phyloP scores from a whole-genome alignment of 2,888 invertebrate species.

The Apocheima hispidaria region DNA sequence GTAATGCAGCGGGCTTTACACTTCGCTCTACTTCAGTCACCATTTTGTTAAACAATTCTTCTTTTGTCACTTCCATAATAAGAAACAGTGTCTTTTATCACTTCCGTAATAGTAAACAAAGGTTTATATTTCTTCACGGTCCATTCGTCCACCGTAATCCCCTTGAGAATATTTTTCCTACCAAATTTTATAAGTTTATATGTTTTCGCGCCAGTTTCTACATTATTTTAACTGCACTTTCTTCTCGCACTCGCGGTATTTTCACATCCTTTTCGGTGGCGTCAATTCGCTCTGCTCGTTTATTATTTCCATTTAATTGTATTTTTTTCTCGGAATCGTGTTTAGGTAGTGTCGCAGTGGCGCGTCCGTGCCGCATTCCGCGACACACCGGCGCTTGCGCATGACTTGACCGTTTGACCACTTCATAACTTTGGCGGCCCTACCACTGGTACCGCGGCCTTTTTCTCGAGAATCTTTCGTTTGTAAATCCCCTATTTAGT shows the following conservation, averaged over 20 bases:
- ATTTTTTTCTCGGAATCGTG: slow-evolving; percentile 69
- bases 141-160: neutral
- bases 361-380: slow-evolving; percentile 77
- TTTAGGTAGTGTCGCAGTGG: slow-evolving; percentile 67
- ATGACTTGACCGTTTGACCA: slow-evolving; percentile 67
- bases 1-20: neutral
- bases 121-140: neutral
- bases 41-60: too few species aligned
- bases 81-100: neutral
- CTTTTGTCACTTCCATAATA: neutral
- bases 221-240: slow-evolving; percentile 15
- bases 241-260: slow-evolving; percentile 38
- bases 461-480: neutral
- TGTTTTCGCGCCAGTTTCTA: neutral
- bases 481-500: too few species aligned
- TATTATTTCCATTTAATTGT: slow-evolving; percentile 61
- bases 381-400: slow-evolving; percentile 74
- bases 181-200: neutral
- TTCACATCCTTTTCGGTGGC: slow-evolving; percentile 41
- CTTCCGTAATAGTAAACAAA: neutral
- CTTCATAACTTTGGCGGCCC: slow-evolving; percentile 61
- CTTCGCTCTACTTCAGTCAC: neutral
- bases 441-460: slow-evolving; percentile 46
- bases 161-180: neutral
- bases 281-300: slow-evolving; percentile 54